Evolutionary conservation across 2,797 vertebrate species (phyloP), one percentile per base, ranked within the genome.

Genomic region (Passerculus sandwichensis): DNA sequence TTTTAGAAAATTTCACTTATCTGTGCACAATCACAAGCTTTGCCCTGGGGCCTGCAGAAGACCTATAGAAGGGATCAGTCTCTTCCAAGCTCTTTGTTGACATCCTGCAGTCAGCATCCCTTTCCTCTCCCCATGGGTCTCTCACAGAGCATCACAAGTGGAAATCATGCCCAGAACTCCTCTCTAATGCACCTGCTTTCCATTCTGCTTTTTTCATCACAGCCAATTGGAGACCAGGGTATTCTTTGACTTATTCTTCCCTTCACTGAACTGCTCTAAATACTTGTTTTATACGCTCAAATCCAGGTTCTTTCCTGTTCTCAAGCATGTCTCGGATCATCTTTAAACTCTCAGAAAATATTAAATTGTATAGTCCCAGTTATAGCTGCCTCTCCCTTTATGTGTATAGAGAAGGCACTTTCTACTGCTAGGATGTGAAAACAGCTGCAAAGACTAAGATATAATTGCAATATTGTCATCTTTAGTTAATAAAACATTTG

Each of bases 91-190:
- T 81, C 73, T 66, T 72, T 66, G 75, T 22, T 85, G 69, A 85
- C 32, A 77, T 89, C 29, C 48, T 76, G 48, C 70, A 80, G 70
- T 82, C 51, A 57, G 10, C 51, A 26, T 44, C 62, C 25, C 47
- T 75, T 84, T 84, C 59, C 27, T 57, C 47, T 36, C 81, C 65
- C 82, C 53, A 22, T 20, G 53, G 26, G 36, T 66, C 45, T 88
- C 75, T 77, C 11, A 5, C 18, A 38, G 54, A 91, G 66, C 30
- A 81, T 65, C 54, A 50, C 15, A 32, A 81, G 44, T 44, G 13
- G 47, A 91, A 95, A 94, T 74, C 38, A 19, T 85, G 69, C 53
- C 62, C 60, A 44, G 56, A 88, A 95, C 79, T 79, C 34, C 75
- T 71, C 67, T 88, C 44, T 65, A 48, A 27, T 14, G 29, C 57